A percentile compares a stretch with the other conserved stretches of the same genome.
Evolutionary conservation across 2,888 invertebrate species (phyloP).

Genomic region (Neria commutata): DNA sequence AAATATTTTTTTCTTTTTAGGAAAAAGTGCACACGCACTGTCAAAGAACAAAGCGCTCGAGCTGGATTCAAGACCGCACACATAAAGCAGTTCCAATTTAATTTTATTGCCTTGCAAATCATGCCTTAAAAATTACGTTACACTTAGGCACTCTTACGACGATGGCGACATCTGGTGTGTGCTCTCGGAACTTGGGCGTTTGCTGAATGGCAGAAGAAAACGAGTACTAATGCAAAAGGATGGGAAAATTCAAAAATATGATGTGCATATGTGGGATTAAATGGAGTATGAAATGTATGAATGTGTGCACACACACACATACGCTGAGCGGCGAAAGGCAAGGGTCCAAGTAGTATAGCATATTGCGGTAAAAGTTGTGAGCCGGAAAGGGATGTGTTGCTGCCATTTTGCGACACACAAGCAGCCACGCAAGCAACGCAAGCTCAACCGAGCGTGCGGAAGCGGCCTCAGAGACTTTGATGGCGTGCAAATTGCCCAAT

Average conservation of each 20-base stretch:
- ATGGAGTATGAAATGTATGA: background rate
- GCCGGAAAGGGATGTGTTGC: too few species aligned
- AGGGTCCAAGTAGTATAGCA: background rate
- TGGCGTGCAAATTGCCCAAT: background rate
- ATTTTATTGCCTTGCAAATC: background rate
- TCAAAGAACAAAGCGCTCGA: too few species aligned
- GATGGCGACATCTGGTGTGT: too few species aligned
- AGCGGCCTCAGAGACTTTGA: background rate
- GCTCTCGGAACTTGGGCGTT: too few species aligned
- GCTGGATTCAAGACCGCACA: background rate
- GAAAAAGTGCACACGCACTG: background rate
- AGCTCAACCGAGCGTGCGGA: background rate
- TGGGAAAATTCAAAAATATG: background rate
- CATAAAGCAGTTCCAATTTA: background rate
- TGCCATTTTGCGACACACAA: too few species aligned
- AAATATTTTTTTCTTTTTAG: background rate
- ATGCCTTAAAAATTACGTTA: background rate
- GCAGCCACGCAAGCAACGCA: background rate
- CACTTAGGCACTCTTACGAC: too few species aligned
- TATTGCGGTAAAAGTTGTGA: too few species aligned
- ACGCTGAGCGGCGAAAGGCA: background rate
- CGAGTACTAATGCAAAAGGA: too few species aligned
- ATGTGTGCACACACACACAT: background rate
- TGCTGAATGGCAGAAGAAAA: too few species aligned
- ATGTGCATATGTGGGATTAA: background rate